phyloP scores from a whole-genome alignment of 92 coral and sea anemone genomes.

The Zoanthus sansibaricus region DNA sequence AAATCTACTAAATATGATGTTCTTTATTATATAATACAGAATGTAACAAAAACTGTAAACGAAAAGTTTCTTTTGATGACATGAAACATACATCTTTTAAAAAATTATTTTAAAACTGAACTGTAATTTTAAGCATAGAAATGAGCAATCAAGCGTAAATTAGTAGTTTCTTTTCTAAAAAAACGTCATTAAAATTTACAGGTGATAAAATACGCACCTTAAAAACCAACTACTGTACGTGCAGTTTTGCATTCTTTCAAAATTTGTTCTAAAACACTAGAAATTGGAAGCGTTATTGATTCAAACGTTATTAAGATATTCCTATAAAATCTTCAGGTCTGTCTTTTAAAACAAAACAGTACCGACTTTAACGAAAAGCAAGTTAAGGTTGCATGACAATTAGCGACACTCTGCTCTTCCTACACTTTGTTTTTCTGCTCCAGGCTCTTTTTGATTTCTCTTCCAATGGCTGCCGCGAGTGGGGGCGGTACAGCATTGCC shows the following conservation, averaged over 20 bases:
- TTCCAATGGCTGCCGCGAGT: conserved; percentile 92
- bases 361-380: too few relatives aligned
- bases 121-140: not conserved
- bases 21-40: not conserved
- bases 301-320: too few relatives aligned
- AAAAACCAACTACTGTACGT: too few relatives aligned
- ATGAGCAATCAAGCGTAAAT: not conserved
- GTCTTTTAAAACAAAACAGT: not conserved
- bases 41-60: not conserved
- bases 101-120: not conserved
- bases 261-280: too few relatives aligned
- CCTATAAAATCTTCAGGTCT: too few relatives aligned
- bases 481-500: conserved; percentile 99
- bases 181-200: not conserved
- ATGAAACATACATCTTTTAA: not conserved
- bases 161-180: not conserved
- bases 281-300: too few relatives aligned
- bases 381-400: too few relatives aligned
- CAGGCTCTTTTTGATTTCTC: conserved; percentile 86
- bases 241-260: too few relatives aligned
- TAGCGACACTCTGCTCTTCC: too few relatives aligned
- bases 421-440: conserved; percentile 20
- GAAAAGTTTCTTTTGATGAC: not conserved
- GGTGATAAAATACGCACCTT: not conserved
- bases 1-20: not conserved